Conservation (phyloP, 2,888 invertebrate genomes). For the Loripinus fragilis region DNA sequence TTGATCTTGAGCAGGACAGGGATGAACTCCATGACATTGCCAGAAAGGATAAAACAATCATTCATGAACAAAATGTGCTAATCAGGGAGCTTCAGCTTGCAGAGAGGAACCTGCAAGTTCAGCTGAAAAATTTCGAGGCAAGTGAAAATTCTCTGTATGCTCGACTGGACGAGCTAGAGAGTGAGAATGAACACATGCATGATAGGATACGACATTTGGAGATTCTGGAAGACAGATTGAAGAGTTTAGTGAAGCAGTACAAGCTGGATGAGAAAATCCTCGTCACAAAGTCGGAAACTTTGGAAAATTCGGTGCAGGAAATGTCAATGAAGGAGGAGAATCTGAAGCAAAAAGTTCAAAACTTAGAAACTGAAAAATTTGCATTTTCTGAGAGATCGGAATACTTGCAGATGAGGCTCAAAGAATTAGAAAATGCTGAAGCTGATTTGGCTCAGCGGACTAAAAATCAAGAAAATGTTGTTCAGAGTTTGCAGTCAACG, state of each 20-base stretch:
- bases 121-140: slow-evolving; percentile 69
- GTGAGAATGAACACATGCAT: slow-evolving; percentile 66
- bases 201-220: slow-evolving; percentile 73
- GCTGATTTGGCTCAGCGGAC: slow-evolving; percentile 66
- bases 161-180: slow-evolving; percentile 73
- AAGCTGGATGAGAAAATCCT: slow-evolving; percentile 75
- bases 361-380: slow-evolving; percentile 75
- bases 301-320: slow-evolving; percentile 76
- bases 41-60: slow-evolving; percentile 78
- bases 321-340: slow-evolving; percentile 74
- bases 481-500: slow-evolving; percentile 68
- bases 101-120: slow-evolving; percentile 77
- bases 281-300: slow-evolving; percentile 70
- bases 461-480: slow-evolving; percentile 72
- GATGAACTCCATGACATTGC: slow-evolving; percentile 80
- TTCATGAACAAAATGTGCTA: slow-evolving; percentile 80
- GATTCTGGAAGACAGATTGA: slow-evolving; percentile 71
- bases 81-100: slow-evolving; percentile 75
- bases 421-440: slow-evolving; percentile 74
- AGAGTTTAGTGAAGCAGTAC: slow-evolving; percentile 73
- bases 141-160: slow-evolving; percentile 71
- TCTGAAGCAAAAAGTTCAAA: slow-evolving; percentile 73
- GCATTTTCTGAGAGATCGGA: slow-evolving; percentile 72
- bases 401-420: slow-evolving; percentile 69
- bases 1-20: slow-evolving; percentile 78